Evolutionary conservation across 1,140 invertebrate species (phyloP).

Genomic region (Saxidomus purpurata): DNA sequence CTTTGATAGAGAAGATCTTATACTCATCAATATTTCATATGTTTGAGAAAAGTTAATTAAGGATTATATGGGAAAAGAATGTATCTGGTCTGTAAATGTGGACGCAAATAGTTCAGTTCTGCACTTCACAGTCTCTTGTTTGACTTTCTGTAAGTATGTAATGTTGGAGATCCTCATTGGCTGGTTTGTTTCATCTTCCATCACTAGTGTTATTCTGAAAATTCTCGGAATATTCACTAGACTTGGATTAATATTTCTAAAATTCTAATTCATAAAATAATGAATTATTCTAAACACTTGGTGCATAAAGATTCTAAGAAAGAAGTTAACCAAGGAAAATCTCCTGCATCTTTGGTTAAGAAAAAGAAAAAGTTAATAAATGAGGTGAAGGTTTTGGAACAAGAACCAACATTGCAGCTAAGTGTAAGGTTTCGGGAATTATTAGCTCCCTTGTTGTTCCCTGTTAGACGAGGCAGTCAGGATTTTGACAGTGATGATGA

Average conservation of each 20-base stretch:
- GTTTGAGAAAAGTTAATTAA: not conserved
- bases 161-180: not conserved
- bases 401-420: conserved; percentile 18
- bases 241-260: not conserved
- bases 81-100: not conserved
- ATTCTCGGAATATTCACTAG: not conserved
- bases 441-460: conserved; percentile 51
- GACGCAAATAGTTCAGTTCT: not conserved
- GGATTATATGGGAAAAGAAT: not conserved
- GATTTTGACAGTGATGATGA: conserved; percentile 28
- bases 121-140: not conserved
- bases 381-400: conserved; percentile 44
- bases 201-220: not conserved
- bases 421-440: conserved; percentile 58
- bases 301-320: not conserved
- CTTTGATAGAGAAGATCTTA: not conserved
- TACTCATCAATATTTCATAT: conserved; percentile 4
- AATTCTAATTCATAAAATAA: not conserved
- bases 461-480: conserved; percentile 45
- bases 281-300: not conserved
- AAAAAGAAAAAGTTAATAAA: not conserved
- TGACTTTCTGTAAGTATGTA: not conserved
- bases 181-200: not conserved
- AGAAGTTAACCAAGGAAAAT: not conserved
- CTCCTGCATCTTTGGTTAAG: not conserved